Percentiles rank a stretch among this genome's conserved stretches.
Evolutionary conservation across 2,888 invertebrate genomes (phyloP).

Genomic region (Poecilus cupreus): DNA sequence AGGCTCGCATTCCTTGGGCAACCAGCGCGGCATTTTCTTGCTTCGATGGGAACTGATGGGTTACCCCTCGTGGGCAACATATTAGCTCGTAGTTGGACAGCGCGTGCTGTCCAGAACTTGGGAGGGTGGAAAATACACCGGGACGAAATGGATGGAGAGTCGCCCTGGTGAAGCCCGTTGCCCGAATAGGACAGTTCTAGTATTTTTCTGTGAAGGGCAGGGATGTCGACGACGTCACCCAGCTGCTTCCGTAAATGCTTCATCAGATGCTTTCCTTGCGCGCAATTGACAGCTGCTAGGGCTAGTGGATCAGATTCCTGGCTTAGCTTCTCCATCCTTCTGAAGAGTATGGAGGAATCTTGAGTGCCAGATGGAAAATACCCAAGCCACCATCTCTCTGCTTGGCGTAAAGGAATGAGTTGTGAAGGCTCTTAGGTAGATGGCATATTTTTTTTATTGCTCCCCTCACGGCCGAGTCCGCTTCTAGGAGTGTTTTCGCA

Average conservation of each 20-base stretch:
- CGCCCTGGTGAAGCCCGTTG: neutral
- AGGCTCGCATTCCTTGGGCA: slow-evolving; percentile 45
- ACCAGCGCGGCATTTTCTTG: no score
- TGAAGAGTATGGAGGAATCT: neutral
- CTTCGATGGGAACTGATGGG: no score
- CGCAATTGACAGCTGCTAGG: neutral
- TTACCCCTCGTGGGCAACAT: slow-evolving; percentile 55
- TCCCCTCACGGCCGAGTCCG: neutral
- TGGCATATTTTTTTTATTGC: neutral
- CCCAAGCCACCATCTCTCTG: neutral
- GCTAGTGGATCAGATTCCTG: neutral
- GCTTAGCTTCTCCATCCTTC: neutral
- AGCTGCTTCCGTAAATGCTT: neutral
- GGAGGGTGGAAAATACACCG: no score
- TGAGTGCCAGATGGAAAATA: neutral
- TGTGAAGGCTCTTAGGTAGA: neutral
- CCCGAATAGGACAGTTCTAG: neutral
- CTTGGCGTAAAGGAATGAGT: neutral
- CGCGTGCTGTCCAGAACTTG: slow-evolving; percentile 51
- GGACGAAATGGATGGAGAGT: no score
- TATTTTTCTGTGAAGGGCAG: neutral
- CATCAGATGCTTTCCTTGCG: neutral
- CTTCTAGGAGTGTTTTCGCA: neutral
- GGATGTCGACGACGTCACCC: neutral
- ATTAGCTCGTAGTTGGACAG: slow-evolving; percentile 48